These are phyloP conservation scores for Apistogramma diplotaenia DNA, from an alignment of 2,113 vertebrate species.

Conservation along the genomic window DNA sequence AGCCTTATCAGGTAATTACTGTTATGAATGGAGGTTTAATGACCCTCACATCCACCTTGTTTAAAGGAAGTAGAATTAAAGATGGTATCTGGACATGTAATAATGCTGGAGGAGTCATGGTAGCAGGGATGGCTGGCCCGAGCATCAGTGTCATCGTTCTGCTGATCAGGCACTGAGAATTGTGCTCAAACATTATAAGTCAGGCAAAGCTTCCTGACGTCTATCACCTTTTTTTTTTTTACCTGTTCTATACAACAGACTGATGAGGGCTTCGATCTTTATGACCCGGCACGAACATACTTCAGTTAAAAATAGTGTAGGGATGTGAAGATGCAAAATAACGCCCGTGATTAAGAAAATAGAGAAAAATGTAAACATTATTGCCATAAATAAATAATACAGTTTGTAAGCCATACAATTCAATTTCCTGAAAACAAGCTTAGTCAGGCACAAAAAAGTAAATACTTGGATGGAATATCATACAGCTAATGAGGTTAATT, in stretches of 20 bases:
- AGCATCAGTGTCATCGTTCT: constrained; percentile 67
- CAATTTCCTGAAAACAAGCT: background rate
- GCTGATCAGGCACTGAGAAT: constrained; percentile 57
- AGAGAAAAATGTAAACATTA: background rate
- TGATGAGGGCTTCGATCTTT: background rate
- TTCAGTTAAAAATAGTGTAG: background rate
- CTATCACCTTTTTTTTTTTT: constrained; percentile 29
- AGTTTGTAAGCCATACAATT: background rate
- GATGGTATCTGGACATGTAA: constrained; percentile 73
- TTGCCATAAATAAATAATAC: background rate
- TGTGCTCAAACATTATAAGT: constrained; percentile 54
- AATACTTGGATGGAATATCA: background rate
- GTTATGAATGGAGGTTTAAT: constrained; percentile 72
- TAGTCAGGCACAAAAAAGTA: background rate
- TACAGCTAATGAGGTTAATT: background rate
- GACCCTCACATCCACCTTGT: constrained; percentile 70
- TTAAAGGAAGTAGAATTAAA: constrained; percentile 75
- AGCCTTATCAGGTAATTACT: constrained; percentile 76
- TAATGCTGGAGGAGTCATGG: constrained; percentile 43
- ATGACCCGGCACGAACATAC: background rate
- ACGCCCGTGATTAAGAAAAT: background rate
- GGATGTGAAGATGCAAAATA: background rate
- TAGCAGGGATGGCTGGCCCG: constrained; percentile 24
- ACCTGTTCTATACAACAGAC: constrained; percentile 13
- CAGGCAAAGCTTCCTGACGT: constrained; percentile 29